These are phyloP conservation scores for Thereva nobilitata DNA, from an alignment of 2,888 invertebrate genomes.

Conservation along the genomic window DNA sequence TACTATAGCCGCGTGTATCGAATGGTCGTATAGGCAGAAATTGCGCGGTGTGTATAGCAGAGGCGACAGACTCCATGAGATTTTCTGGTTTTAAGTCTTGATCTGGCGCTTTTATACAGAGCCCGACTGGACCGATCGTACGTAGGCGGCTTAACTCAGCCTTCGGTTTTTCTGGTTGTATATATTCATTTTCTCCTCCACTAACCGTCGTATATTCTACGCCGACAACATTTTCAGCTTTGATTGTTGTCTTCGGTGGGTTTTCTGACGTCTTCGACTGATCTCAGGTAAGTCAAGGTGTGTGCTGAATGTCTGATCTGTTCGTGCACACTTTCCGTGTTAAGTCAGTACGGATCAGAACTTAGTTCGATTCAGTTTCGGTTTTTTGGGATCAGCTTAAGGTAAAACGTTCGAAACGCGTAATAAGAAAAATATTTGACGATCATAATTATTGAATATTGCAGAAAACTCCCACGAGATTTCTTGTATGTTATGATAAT, in stretches of 20 bases:
- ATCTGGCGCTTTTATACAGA: constrained; percentile 26
- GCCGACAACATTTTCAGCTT: constrained; percentile 28
- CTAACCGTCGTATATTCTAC: constrained; percentile 28
- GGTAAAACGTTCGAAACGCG: neutral
- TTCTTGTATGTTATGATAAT: no score
- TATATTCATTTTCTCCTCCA: constrained; percentile 35
- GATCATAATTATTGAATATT: neutral
- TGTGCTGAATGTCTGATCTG: constrained; percentile 11
- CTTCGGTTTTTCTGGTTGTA: constrained; percentile 26
- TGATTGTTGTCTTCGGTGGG: constrained; percentile 33
- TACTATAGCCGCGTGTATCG: constrained; percentile 12
- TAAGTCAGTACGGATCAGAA: constrained; percentile 28
- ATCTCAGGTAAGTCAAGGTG: constrained; percentile 32
- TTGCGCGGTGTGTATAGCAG: neutral
- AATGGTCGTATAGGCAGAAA: constrained; percentile 3
- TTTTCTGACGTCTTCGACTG: constrained; percentile 24
- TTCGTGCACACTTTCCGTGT: constrained; percentile 9
- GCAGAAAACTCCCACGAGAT: no score
- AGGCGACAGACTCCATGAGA: constrained; percentile 12
- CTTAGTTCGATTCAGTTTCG: constrained; percentile 27
- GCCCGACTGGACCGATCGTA: constrained; percentile 14
- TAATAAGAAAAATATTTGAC: no score
- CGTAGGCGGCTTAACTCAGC: constrained; percentile 37
- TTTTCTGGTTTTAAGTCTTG: constrained; percentile 20
- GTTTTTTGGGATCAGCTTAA: neutral